phyloP scores from a whole-genome alignment of 2,888 invertebrate genomes.

The Drosophila pseudotalamancana region DNA sequence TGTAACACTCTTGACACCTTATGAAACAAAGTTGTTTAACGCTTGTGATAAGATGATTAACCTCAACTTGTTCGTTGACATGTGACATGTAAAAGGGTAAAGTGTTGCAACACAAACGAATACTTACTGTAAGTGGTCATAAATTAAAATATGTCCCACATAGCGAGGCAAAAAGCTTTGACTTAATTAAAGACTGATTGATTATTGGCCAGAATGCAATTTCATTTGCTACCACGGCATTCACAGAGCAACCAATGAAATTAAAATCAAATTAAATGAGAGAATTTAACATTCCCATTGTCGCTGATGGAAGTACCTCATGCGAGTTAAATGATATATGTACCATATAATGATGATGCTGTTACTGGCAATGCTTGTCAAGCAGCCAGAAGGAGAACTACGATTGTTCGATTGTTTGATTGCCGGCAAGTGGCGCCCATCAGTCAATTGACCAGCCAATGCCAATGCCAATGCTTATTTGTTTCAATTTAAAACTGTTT shows the following conservation, averaged over 20 bases:
- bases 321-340: constrained; percentile 22
- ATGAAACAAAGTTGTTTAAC: too few relatives aligned
- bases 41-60: too few relatives aligned
- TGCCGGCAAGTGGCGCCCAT: constrained; percentile 9
- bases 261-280: constrained; percentile 51
- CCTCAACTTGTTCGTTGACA: too few relatives aligned
- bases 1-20: not conserved
- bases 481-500: constrained; percentile 61
- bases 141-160: not conserved
- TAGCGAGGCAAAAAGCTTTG: not conserved
- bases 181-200: constrained; percentile 25
- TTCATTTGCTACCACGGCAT: constrained; percentile 7
- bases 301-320: constrained; percentile 20
- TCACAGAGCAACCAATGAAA: constrained; percentile 10
- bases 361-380: constrained; percentile 10
- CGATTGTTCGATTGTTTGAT: constrained; percentile 3
- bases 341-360: constrained; percentile 36
- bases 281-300: constrained; percentile 34
- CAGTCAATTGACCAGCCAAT: constrained; percentile 36
- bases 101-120: not conserved
- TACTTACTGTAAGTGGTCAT: not conserved
- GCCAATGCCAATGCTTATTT: constrained; percentile 54
- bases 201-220: constrained; percentile 37
- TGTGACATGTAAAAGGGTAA: too few relatives aligned
- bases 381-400: not conserved